Evolutionary conservation across 2,113 vertebrate genomes (phyloP), one percentile per base, ranked within the genome.

Genomic region (Apodemus speciosus): DNA sequence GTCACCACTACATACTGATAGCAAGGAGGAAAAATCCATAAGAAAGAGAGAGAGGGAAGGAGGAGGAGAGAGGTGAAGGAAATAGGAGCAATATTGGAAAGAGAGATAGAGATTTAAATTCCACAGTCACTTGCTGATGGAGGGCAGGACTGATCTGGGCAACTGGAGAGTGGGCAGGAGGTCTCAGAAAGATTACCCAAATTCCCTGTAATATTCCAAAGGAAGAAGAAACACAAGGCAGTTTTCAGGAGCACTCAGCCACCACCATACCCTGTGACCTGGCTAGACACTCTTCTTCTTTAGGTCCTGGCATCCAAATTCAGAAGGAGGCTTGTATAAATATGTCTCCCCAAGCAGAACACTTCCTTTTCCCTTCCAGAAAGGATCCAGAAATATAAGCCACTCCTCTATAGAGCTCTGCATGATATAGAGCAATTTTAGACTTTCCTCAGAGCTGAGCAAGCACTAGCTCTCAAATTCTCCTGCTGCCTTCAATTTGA

Each of bases 401-500:
- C 43, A 15, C 30, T 87, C 35, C 85, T 46, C 76, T 77, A 87
- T 27, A 13, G 38, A 51, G 8, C 43, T 14, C 8, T 38, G 43
- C 35, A 25, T 1, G 15, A 76, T 43, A 25, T 58, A 88, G 23
- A 84, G 56, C 68, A 10, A 72, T 18, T 49, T 35, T 25, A 46
- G 35, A 2, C 23, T 32, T 71, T 66, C n/a, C 85, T 56, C 21
- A n/a, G n/a, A 40, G 87, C 66, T 20, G 38, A 72, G 64, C 64
- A 46, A 94, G 72, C 76, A 69, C 30, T 43, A 38, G 66, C 51
- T 69, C 89, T 15, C 68, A 91, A 56, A 32, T 92, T 95, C 94
- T 94, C 97, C 49, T 56, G 5, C 51, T 89, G 38, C 21, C 53
- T 81, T 38, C 53, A 94, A 76, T 46, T 46, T 93, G 80, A 80